Base-by-base conservation (phyloP, 1,140 invertebrate genomes). In the Dendroctonus valens region DNA sequence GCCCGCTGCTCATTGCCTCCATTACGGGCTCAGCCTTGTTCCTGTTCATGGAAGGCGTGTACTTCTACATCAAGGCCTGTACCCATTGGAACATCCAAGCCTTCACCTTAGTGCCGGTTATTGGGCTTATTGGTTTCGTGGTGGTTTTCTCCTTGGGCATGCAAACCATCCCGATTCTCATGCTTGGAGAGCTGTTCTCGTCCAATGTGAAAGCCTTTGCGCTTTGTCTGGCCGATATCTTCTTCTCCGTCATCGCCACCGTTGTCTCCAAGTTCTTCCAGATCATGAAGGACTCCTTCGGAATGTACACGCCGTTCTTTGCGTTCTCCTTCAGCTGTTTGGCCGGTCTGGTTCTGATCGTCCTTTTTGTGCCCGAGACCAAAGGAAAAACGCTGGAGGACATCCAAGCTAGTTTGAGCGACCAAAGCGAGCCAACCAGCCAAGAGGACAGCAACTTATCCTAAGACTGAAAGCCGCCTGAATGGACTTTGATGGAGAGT, bases 121-220 rank as follows among this genome's bases (percentile, higher is more conserved):
- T 83, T 2, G 84, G 84, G 15, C 80, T 92, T 0, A 83, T 91
- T 5, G 72, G 85, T 2, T 92, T 89, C 74, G 88, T 91, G 59
- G 78, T 90, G 3, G 83, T 84, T 48, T 92, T 88, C 75, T 84
- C 83, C 41, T 77, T 90, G 15, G 90, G 90, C 3, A 78, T 90
- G 68, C 84, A 87, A 37, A 87, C 88, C 0, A 86, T 91, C 15
- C 89, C 90, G 0, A 85, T 86, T 75, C 83, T 88, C 12, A 82
- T 91, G 65, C 84, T 90, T 65, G 85, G 89, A 39, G 90, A 93
- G 79, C 79, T 91, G 67, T 91, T 91, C 75, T 86, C 90, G 2
- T 83, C 86, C 0, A 85, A 86, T 70, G 83, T 89, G 7, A 87
- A 89, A 72, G 83, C 86, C 40, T 81, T 85, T 51, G 90, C 90